Base-by-base conservation (phyloP, 2,888 invertebrate species). In the Polyommatus iphigenia region DNA sequence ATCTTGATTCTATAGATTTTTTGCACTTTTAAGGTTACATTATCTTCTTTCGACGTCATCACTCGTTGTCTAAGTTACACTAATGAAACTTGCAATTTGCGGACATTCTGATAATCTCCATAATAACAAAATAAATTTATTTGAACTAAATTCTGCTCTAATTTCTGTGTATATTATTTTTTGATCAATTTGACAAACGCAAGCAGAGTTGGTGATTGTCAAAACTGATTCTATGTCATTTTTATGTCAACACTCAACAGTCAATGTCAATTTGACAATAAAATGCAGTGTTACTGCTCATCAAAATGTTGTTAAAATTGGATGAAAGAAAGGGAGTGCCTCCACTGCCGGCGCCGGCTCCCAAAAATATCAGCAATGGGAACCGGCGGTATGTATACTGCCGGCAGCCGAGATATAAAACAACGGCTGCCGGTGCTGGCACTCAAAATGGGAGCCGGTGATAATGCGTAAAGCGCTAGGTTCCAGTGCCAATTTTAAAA, bases 11-110 rank as follows among this genome's bases (percentile, higher is more conserved):
- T 88, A 82, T 83, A 83, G 83, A 86, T 84, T 89, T 87, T 87
- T 86, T 86, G 86, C 89, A 91, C 91, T 90, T 91, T 91, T 90
- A 91, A 87, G 91, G 91, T 93, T 92, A 93, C 93, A 92, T 92
- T 87, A 87, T 90, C 85, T 85, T 87, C 87, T 83, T 85, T 87
- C 87, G 88, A 91, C 91, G 90, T 93, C 93, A 92, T 92, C 90
- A 92, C 92, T 90, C 80, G 81, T 79, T 82, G 82, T 77, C 82
- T 81, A 79, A 78, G 84, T 82, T 84, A 85, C 83, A 83, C 76
- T 79, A 79, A 80, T 78, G 78, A 82, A 81, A 82, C 80, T 79
- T 82, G 79, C 77, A 79, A 78, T 79, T 78, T 71, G 75, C 71
- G 59, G 54, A 54, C 77, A 75, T 79, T 77, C 78, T 82, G 77